These are phyloP conservation scores for Crossaster papposus DNA, from an alignment of 53 echinoderm and acorn worm species.

Conservation along the genomic window DNA sequence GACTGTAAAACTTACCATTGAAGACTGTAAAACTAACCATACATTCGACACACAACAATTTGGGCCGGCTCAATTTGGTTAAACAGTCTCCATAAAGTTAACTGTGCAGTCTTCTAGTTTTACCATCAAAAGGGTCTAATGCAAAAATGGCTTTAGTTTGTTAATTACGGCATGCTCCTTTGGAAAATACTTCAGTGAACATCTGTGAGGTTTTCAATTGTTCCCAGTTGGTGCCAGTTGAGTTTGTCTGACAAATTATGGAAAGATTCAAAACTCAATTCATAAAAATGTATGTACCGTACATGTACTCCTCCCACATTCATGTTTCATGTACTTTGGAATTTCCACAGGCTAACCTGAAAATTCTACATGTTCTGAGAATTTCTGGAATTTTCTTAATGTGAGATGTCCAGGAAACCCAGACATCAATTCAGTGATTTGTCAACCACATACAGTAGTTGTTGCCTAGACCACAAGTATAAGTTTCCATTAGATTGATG, in stretches of 20 bases:
- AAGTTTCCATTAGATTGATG: not conserved
- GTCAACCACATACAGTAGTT: not conserved
- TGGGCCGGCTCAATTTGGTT: too few relatives aligned
- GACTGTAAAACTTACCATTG: too few relatives aligned
- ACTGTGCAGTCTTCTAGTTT: not conserved
- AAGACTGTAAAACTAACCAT: too few relatives aligned
- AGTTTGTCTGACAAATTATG: not conserved
- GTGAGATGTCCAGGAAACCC: not conserved
- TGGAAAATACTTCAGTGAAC: not conserved
- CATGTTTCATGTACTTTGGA: not conserved
- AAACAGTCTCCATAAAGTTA: too few relatives aligned
- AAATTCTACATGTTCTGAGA: slow-evolving; percentile 17
- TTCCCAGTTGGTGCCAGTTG: not conserved
- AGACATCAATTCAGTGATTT: not conserved
- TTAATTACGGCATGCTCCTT: not conserved
- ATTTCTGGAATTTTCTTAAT: slow-evolving; percentile 2
- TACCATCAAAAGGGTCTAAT: not conserved
- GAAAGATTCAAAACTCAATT: not conserved
- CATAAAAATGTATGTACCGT: not conserved
- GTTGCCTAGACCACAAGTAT: not conserved
- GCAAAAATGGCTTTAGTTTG: too few relatives aligned
- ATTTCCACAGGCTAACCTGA: slow-evolving; percentile 1
- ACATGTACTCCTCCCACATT: not conserved
- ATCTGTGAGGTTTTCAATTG: not conserved
- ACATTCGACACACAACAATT: too few relatives aligned